These are phyloP conservation scores for Sciurus niger DNA, from an alignment of 2,113 vertebrate species.

Conservation along the genomic window DNA sequence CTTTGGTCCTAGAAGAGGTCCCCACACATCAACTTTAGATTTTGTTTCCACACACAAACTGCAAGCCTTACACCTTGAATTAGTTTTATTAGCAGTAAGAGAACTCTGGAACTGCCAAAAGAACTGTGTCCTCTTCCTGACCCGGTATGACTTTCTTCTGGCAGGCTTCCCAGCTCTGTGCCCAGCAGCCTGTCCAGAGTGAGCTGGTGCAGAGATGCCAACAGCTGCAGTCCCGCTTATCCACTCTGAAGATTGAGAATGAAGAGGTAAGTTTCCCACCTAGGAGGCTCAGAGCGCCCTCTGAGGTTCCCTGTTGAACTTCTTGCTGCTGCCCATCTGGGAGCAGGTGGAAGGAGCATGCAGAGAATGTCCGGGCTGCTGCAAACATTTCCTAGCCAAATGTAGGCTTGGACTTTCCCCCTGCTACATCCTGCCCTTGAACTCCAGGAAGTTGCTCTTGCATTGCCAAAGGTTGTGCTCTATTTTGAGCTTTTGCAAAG, in stretches of 20 bases:
- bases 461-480: conserved; percentile 80
- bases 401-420: conserved; percentile 76
- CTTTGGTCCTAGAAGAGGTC: neutral
- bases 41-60: conserved; percentile 61
- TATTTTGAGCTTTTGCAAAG: conserved; percentile 82
- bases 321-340: conserved; percentile 38
- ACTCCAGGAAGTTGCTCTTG: conserved; percentile 81
- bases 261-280: conserved; percentile 93
- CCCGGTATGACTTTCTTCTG: conserved; percentile 61
- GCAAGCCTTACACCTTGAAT: neutral
- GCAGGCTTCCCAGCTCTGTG: conserved; percentile 95
- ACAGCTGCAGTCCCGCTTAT: conserved; percentile 95
- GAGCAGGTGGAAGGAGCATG: conserved; percentile 75
- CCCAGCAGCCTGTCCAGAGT: conserved; percentile 95
- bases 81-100: neutral
- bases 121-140: conserved; percentile 54
- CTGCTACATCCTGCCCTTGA: conserved; percentile 82
- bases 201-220: conserved; percentile 97
- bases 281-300: neutral
- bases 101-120: conserved; percentile 23
- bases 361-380: conserved; percentile 71
- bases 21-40: neutral
- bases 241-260: conserved; percentile 97
- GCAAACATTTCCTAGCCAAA: conserved; percentile 81
- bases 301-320: neutral